A percentile compares a stretch with the other conserved stretches of the same genome.
These are phyloP conservation scores for Acipenser ruthenus DNA, from an alignment of 2,797 vertebrate species.

Conservation along the genomic window DNA sequence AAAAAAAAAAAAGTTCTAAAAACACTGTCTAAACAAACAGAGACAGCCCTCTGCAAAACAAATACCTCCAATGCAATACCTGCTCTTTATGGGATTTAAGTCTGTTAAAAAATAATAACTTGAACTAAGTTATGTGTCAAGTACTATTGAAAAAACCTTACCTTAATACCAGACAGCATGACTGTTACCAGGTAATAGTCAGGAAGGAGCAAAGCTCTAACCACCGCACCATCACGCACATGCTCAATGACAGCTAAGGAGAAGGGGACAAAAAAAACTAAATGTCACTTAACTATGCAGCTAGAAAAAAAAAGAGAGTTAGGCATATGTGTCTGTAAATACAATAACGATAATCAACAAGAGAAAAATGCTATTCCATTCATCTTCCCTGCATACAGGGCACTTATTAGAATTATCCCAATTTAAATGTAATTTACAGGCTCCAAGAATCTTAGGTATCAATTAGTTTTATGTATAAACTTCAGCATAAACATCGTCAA, in stretches of 20 bases:
- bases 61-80: too few species aligned
- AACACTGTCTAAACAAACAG: too few species aligned
- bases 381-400: not conserved
- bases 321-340: slow-evolving; percentile 15
- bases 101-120: too few species aligned
- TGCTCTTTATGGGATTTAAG: too few species aligned
- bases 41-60: too few species aligned
- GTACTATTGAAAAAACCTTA: slow-evolving; percentile 40
- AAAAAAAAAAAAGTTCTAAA: not conserved
- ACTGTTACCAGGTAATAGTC: slow-evolving; percentile 90
- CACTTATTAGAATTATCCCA: not conserved
- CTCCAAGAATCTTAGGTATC: not conserved
- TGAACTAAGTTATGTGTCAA: too few species aligned
- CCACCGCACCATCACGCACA: slow-evolving; percentile 86
- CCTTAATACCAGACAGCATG: slow-evolving; percentile 95
- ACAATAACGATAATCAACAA: slow-evolving; percentile 9
- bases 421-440: not conserved
- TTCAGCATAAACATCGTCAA: slow-evolving; percentile 1
- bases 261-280: slow-evolving; percentile 15
- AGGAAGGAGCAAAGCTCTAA: slow-evolving; percentile 88
- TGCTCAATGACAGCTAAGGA: slow-evolving; percentile 88
- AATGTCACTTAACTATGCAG: slow-evolving; percentile 21
- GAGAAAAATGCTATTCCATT: slow-evolving; percentile 13
- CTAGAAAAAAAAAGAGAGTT: not conserved
- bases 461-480: not conserved